Evolutionary conservation across 2,797 vertebrate species (phyloP), one percentile per base, ranked within the genome.

Genomic region (Emydoidea blandingii): DNA sequence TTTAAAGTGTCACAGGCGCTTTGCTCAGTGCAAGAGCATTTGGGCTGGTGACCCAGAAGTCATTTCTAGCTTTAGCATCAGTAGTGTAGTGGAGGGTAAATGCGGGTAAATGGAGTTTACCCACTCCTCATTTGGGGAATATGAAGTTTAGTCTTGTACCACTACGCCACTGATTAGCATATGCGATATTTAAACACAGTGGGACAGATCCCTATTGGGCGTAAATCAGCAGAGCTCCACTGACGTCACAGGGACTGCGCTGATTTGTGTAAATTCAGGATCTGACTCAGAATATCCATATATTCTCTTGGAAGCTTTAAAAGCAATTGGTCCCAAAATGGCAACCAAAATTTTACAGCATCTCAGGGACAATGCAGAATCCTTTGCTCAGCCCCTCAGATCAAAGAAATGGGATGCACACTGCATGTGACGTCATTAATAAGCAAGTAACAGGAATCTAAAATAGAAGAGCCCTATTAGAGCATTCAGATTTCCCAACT

Each of bases 311-410:
- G 56, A 90, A 65, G n/a, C 21, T 50, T 94, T 44, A 88, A 85
- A 87, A 52, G 47, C 72, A 91, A 12, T 1, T 4, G 14, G 31
- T 29, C 25, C 57, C 27, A 62, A 85, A 78, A n/a, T 34, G 65
- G 79, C 27, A 78, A 56, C 1, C 16, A 81, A 80, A 41, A 72
- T 62, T 81, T 72, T 25, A 41, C 65, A 57, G 90, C 59, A 81
- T 74, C 72, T 83, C 6, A 3, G 47, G 59, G 89, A 88, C 47
- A 29, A 0, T 2, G 65, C 84, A 85, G 85, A 93, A 83, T 44
- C 79, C 72, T 94, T 87, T 83, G 29, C 56, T 95, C 87, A 92
- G 85, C 79, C 74, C 85, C 92, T 76, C 23, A n/a, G 37, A 68
- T 81, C 5, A 5, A 95, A 87, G n/a, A 31, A 90, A 95, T 79